A percentile compares a stretch with the other conserved stretches of the same genome.
These are phyloP conservation scores for Nezara viridula DNA, from an alignment of 2,888 invertebrate species.

Conservation along the genomic window DNA sequence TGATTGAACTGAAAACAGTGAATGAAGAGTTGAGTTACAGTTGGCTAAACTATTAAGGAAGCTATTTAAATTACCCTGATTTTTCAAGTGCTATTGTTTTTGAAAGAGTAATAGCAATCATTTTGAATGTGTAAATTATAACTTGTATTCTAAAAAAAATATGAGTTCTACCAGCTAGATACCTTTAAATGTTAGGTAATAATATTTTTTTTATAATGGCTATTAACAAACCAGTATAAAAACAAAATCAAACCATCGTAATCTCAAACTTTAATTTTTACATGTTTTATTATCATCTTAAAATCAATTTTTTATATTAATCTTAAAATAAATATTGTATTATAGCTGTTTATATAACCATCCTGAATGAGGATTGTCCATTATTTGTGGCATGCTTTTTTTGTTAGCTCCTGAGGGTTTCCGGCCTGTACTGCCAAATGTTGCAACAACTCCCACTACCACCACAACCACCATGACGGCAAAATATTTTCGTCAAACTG, in stretches of 20 bases:
- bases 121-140: background rate
- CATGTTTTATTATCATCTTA: background rate
- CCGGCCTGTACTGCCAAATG: slow-evolving; percentile 54
- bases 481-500: slow-evolving; percentile 72
- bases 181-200: background rate
- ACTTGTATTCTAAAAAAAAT: too few species aligned
- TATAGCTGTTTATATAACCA: background rate
- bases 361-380: slow-evolving; percentile 30
- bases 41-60: too few species aligned
- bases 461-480: slow-evolving; percentile 72
- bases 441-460: slow-evolving; percentile 67
- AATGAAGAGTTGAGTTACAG: too few species aligned
- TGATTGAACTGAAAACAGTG: too few species aligned
- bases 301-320: background rate
- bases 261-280: background rate
- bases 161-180: background rate
- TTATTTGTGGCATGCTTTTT: slow-evolving; percentile 43
- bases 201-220: background rate
- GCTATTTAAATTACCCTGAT: background rate
- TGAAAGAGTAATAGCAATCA: background rate
- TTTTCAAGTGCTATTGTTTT: background rate
- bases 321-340: background rate
- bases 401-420: slow-evolving; percentile 52
- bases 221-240: background rate
- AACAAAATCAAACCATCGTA: background rate